Base-by-base conservation (phyloP, 37 sponge, comb jelly and placozoan species). In the Corticium candelabrum region DNA sequence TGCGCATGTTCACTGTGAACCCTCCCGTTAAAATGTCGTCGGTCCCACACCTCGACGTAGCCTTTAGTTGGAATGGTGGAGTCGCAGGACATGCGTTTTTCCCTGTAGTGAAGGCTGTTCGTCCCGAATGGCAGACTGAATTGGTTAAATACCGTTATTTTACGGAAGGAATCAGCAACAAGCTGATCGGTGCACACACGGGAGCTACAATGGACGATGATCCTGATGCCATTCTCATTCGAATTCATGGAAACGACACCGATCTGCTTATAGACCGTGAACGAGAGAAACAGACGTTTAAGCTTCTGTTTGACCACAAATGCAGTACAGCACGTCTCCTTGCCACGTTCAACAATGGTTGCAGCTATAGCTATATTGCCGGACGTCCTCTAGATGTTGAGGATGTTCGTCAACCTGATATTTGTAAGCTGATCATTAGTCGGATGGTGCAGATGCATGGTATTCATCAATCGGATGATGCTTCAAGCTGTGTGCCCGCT, bases 401-500 rank as follows among this genome's bases (percentile, higher is more conserved):
- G 0, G 85, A 85, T 21, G 77, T 92, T 33, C 40, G 76, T 3
- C 79, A 89, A 67, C 43, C 67, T 38, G 39, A 0, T 33, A 76
- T 89, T 80, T 62, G 50, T 32, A 76, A 38, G 77, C 43, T 75
- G 37, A 77, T 85, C 2, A 86, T 85, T 1, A 77, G 30, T 27
- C 29, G 82, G 3, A 40, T 96, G 82, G 93, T 88, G 11, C 29
- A 68, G 40, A 41, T 96, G 74, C 93, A 96, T 43, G 38, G 37
- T 2, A 75, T 87, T 4, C 29, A 4, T 34, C 11, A 11, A 43
- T 11, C 11, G 5, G 56, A 11, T 43, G 73, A 70, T 34, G 73
- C 31, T 27, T 50, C 62, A 21, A 11, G 15, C 73, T 7, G 5
- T 7, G 36, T 30, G 73, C 73, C 73, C 35, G 73, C 21, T 70